Evolutionary conservation across 2,888 invertebrate species (phyloP), one percentile per base, ranked within the genome.

Genomic region (Eutolmus rufibarbis): DNA sequence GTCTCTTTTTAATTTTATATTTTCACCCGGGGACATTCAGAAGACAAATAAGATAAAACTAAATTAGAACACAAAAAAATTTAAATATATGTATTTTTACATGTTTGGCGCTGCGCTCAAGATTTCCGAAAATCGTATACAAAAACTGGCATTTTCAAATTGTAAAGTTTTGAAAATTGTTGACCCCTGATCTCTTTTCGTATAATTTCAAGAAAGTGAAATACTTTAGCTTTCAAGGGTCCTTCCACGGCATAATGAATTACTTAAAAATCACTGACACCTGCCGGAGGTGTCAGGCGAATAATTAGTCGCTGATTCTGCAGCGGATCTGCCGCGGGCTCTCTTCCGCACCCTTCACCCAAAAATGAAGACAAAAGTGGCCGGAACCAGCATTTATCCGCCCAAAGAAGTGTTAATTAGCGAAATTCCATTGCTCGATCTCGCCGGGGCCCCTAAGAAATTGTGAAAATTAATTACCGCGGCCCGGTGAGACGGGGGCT

Each of bases 401-500:
- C 66, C 46, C 40, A 74, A 74, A 85, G 66, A 74, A 74, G 85
- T 85, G 85, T 66, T 85, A 85, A 85, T 85, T 85, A 85, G 74
- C 74, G 74, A 46, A 84, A 74, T 85, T 74, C 74, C 74, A 43
- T 12, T 23, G 74, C 23, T 16, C 34, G 46, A 56, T 46, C 85
- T 19, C 74, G 31, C 9, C 84, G 8, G 43, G 23, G 74, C n/a
- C 8, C 5, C 74, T 74, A 85, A 85, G 85, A 85, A 85, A 85
- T 85, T 51, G 85, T 43, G 85, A 85, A 85, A 85, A 85, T 85
- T 85, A 85, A 85, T 85, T 85, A 85, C 23, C 43, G 46, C 19
- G 28, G 28, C 85, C n/a, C 57, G 85, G 1, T 85, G 85, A 46
- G 74, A 19, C 12, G 12, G 9, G 43, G 5, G 16, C 74, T 34